A percentile compares a stretch with the other conserved stretches of the same genome.
Conservation (phyloP, 1,140 invertebrate species). For the Anastrepha obliqua region DNA sequence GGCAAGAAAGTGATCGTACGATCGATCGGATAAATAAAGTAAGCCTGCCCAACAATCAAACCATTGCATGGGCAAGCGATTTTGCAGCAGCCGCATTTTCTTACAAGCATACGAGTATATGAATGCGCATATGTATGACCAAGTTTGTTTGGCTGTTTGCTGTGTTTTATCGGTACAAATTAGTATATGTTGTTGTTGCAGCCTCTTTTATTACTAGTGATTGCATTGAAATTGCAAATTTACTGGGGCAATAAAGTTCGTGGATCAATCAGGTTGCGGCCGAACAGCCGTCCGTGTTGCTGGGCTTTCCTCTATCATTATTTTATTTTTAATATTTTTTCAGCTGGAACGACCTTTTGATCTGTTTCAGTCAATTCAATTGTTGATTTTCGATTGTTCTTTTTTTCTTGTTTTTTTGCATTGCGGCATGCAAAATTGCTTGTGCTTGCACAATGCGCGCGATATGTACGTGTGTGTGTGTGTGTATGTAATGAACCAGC, state of each 20-base stretch:
- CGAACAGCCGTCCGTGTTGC: not conserved
- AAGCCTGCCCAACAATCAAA: not conserved
- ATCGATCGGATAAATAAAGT: not conserved
- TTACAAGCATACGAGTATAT: not conserved
- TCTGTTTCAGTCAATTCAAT: conserved; percentile 29
- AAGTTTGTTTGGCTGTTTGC: not conserved
- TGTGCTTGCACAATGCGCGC: not conserved
- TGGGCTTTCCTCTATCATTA: not conserved
- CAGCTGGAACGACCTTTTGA: conserved; percentile 31
- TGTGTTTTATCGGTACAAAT: not conserved
- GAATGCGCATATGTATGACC: no score
- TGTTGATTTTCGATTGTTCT: conserved; percentile 27
- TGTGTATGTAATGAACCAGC: not conserved
- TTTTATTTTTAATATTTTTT: conserved; percentile 11
- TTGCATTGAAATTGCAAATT: conserved; percentile 49
- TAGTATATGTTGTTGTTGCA: not conserved
- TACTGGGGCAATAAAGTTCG: conserved; percentile 24
- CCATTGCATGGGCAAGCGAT: conserved; percentile 30
- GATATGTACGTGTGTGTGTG: no score
- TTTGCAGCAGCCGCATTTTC: not conserved
- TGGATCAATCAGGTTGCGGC: conserved; percentile 20
- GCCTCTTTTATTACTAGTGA: not conserved
- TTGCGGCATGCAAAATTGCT: conserved; percentile 11
- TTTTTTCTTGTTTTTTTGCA: not conserved
- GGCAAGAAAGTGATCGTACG: not conserved